Conservation (phyloP, 2,113 vertebrate species). For the Lasiurus borealis region DNA sequence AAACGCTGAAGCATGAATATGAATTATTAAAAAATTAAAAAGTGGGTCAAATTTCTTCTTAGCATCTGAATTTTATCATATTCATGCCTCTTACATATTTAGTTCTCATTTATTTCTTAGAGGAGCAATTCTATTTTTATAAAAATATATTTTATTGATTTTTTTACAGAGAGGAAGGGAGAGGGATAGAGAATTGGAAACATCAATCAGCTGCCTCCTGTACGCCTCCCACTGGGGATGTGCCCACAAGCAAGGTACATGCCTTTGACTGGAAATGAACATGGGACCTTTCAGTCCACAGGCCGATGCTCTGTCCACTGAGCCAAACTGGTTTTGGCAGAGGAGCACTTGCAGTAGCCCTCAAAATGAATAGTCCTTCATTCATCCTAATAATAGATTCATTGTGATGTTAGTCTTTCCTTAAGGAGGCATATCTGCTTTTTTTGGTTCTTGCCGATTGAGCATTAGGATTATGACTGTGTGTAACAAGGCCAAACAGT, state of each 20-base stretch:
- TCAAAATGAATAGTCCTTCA: not conserved
- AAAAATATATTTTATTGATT: too few relatives aligned
- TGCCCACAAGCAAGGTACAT: too few relatives aligned
- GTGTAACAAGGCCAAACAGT: not conserved
- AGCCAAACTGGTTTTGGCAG: not conserved
- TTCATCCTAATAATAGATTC: not conserved
- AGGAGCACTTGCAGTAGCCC: not conserved
- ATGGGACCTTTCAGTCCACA: too few relatives aligned
- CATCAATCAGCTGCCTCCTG: too few relatives aligned
- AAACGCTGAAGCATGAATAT: not conserved
- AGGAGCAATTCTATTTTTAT: too few relatives aligned
- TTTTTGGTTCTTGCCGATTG: not conserved
- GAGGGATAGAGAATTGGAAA: too few relatives aligned
- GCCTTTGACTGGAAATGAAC: too few relatives aligned
- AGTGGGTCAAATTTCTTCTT: not conserved
- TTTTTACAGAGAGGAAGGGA: too few relatives aligned
- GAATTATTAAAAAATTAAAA: not conserved
- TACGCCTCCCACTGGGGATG: too few relatives aligned
- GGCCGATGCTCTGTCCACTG: too few relatives aligned
- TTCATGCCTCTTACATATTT: conserved; percentile 11
- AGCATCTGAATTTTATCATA: not conserved
- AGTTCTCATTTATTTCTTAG: not conserved
- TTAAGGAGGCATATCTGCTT: not conserved
- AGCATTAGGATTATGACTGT: not conserved
- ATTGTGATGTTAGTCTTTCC: not conserved